Percentiles rank a stretch among this genome's conserved stretches.
Evolutionary conservation across 2,888 invertebrate species (phyloP).

Genomic region (Heterodera filipjevi): DNA sequence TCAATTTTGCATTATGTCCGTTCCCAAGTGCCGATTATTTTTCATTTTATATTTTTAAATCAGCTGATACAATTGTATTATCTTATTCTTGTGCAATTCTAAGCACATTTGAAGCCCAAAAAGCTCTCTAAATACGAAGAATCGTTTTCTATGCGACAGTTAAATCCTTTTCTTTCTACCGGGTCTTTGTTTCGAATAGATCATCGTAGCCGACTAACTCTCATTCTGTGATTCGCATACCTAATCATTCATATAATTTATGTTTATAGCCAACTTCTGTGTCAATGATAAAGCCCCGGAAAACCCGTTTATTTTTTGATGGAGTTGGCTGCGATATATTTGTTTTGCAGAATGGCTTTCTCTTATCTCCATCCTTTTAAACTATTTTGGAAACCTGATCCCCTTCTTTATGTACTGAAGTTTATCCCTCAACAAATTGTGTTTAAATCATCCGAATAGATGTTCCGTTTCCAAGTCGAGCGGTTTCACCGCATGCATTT

Average conservation of each 20-base stretch:
- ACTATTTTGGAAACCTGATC: no score
- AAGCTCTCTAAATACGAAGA: neutral
- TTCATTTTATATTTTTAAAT: neutral
- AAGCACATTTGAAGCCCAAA: neutral
- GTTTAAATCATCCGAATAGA: neutral
- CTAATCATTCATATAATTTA: neutral
- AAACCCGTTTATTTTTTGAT: neutral
- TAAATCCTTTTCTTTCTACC: neutral
- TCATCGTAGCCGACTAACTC: constrained; percentile 8
- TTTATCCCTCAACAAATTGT: neutral
- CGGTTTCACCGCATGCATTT: neutral
- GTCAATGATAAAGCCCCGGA: neutral
- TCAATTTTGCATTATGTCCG: no score
- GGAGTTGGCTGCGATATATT: constrained; percentile 1
- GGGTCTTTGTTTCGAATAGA: neutral
- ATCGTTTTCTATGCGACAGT: no score
- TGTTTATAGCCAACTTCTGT: neutral
- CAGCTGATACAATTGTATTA: neutral
- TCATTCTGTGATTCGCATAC: neutral
- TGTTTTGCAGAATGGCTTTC: no score
- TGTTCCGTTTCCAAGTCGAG: neutral
- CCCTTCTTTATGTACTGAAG: no score
- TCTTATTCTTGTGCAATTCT: neutral
- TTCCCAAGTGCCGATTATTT: neutral
- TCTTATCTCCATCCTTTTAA: no score